Evolutionary conservation across 1,140 invertebrate species (phyloP).

Genomic region (Drosophila parvula): DNA sequence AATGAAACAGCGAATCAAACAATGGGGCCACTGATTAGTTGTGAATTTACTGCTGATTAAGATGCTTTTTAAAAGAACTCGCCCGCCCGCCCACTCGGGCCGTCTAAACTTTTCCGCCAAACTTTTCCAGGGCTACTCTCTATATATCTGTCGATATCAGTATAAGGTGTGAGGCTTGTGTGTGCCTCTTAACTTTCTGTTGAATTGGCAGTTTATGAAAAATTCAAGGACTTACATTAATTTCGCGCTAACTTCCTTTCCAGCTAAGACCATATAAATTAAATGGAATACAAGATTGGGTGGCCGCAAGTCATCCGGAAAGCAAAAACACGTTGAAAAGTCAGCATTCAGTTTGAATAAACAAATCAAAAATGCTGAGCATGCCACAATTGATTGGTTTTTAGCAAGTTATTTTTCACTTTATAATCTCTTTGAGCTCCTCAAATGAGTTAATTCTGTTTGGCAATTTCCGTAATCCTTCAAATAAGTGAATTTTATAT

Average conservation of each 20-base stretch:
- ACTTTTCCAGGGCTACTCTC: slow-evolving; percentile 40
- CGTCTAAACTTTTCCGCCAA: slow-evolving; percentile 61
- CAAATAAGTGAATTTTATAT: background rate
- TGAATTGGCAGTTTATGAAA: slow-evolving; percentile 78
- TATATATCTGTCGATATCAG: slow-evolving; percentile 28
- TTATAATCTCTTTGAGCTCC: slow-evolving; percentile 1
- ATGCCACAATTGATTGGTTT: slow-evolving; percentile 18
- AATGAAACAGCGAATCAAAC: slow-evolving; percentile 50
- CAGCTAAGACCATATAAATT: slow-evolving; percentile 53
- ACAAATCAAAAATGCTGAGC: slow-evolving; percentile 60
- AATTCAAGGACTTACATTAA: slow-evolving; percentile 78
- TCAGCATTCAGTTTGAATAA: slow-evolving; percentile 60
- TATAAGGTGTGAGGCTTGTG: background rate
- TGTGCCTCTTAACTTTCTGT: slow-evolving; percentile 60
- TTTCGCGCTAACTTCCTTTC: slow-evolving; percentile 54
- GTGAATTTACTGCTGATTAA: slow-evolving; percentile 82
- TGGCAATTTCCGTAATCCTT: background rate
- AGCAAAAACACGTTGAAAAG: slow-evolving; percentile 49
- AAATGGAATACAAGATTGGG: slow-evolving; percentile 22
- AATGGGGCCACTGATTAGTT: slow-evolving; percentile 79
- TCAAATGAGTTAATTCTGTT: background rate
- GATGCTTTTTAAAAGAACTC: slow-evolving; percentile 72
- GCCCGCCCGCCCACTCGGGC: slow-evolving; percentile 15
- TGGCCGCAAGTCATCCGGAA: slow-evolving; percentile 27
- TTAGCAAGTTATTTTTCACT: slow-evolving; percentile 11